Evolutionary conservation across 2,797 vertebrate genomes (phyloP).

Genomic region (Mastacembelus armatus): DNA sequence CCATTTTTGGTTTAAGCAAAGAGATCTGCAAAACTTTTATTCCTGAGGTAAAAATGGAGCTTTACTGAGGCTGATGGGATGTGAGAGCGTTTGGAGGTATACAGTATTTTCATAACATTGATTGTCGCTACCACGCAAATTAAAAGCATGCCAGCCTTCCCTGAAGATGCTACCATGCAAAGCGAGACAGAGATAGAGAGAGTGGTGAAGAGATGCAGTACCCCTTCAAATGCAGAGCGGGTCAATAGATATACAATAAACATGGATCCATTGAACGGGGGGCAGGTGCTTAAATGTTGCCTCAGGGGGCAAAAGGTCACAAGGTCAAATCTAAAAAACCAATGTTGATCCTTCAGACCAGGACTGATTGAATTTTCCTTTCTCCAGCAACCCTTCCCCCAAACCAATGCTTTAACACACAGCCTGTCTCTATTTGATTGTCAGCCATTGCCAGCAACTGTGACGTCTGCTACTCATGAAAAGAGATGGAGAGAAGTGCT

Average conservation of each 20-base stretch:
- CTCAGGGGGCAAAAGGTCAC: constrained; percentile 69
- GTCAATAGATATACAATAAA: constrained; percentile 69
- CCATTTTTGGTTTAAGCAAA: constrained; percentile 20
- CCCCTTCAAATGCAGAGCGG: constrained; percentile 63
- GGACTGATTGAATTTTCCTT: constrained; percentile 74
- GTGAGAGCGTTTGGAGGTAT: constrained; percentile 66
- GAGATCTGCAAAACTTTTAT: constrained; percentile 35
- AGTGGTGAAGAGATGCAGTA: constrained; percentile 51
- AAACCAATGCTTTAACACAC: constrained; percentile 47
- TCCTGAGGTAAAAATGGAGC: constrained; percentile 71
- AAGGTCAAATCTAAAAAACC: constrained; percentile 72
- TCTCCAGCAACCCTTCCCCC: constrained; percentile 31
- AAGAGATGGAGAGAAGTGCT: neutral
- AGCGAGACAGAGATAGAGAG: constrained; percentile 8
- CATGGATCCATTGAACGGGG: constrained; percentile 59
- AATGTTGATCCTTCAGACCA: constrained; percentile 70
- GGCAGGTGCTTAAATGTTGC: constrained; percentile 68
- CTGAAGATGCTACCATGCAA: constrained; percentile 52
- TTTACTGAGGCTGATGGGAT: constrained; percentile 57
- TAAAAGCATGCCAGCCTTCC: constrained; percentile 49
- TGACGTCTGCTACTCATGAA: constrained; percentile 59
- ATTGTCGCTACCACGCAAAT: constrained; percentile 72
- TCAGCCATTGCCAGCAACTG: constrained; percentile 58
- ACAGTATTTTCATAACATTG: constrained; percentile 59
- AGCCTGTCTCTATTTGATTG: constrained; percentile 68